Evolutionary conservation across 2,888 invertebrate genomes (phyloP).

Genomic region (Oegoconia quadripuncta): DNA sequence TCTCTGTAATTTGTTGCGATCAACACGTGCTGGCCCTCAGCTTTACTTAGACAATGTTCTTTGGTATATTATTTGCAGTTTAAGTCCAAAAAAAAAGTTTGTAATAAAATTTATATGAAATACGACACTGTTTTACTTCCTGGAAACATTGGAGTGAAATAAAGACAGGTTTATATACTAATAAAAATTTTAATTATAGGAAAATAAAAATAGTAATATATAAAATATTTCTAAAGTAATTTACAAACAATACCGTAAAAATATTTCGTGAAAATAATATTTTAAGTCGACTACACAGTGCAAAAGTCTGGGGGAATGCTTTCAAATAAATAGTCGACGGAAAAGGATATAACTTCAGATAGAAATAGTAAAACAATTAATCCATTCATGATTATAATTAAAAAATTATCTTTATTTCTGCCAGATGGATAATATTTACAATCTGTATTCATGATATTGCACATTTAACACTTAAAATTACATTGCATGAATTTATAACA

Average conservation of each 20-base stretch:
- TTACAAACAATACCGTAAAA: constrained; percentile 50
- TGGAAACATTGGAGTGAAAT: background rate
- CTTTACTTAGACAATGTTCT: constrained; percentile 59
- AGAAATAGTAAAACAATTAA: constrained; percentile 36
- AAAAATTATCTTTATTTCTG: constrained; percentile 31
- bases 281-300: constrained; percentile 46
- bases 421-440: constrained; percentile 54
- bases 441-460: constrained; percentile 59
- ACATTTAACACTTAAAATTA: constrained; percentile 74
- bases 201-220: constrained; percentile 75
- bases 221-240: constrained; percentile 67
- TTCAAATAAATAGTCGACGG: constrained; percentile 65
- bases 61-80: constrained; percentile 72
- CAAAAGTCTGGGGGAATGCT: constrained; percentile 66
- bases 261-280: constrained; percentile 42
- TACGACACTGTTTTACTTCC: constrained; percentile 41
- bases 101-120: constrained; percentile 77
- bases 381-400: constrained; percentile 37
- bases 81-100: constrained; percentile 69
- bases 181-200: constrained; percentile 66
- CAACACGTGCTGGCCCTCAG: constrained; percentile 55
- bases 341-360: constrained; percentile 31
- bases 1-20: constrained; percentile 48
- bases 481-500: constrained; percentile 54
- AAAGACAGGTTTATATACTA: constrained; percentile 5